phyloP scores from a whole-genome alignment of 2,113 vertebrate genomes.

The Mirza zaza region DNA sequence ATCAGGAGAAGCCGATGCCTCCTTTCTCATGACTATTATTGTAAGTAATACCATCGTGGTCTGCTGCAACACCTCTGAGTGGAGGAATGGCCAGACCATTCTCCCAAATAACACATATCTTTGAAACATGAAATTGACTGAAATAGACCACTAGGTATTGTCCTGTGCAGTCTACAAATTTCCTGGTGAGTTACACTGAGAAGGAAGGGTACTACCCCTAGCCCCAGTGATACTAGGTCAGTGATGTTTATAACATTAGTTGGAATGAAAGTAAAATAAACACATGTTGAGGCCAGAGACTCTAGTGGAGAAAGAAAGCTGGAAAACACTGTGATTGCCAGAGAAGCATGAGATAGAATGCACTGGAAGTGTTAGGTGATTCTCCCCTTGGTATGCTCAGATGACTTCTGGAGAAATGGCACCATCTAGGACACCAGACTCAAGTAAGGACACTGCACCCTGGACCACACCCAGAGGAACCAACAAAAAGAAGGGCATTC shows the following conservation, averaged over 20 bases:
- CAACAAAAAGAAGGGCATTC: neutral
- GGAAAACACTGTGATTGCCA: accelerated
- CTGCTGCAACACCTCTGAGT: neutral
- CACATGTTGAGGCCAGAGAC: neutral
- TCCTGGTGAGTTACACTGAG: neutral
- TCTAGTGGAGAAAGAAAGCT: no score
- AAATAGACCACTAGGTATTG: no score
- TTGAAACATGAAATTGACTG: neutral
- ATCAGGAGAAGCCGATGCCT: neutral
- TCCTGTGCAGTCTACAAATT: neutral
- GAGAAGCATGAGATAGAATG: neutral
- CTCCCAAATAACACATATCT: neutral
- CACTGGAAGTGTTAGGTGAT: accelerated
- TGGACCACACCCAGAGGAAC: accelerated
- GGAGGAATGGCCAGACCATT: neutral
- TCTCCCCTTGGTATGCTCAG: neutral
- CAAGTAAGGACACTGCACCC: accelerated
- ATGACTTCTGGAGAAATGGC: neutral
- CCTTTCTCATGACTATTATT: neutral
- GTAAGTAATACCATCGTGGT: neutral
- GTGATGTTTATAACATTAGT: neutral
- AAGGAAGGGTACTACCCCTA: neutral
- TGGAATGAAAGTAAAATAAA: neutral
- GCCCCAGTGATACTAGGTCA: accelerated
- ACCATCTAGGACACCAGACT: accelerated